Evolutionary conservation across 2,888 invertebrate genomes (phyloP).

Genomic region (Alloplasta piceator): DNA sequence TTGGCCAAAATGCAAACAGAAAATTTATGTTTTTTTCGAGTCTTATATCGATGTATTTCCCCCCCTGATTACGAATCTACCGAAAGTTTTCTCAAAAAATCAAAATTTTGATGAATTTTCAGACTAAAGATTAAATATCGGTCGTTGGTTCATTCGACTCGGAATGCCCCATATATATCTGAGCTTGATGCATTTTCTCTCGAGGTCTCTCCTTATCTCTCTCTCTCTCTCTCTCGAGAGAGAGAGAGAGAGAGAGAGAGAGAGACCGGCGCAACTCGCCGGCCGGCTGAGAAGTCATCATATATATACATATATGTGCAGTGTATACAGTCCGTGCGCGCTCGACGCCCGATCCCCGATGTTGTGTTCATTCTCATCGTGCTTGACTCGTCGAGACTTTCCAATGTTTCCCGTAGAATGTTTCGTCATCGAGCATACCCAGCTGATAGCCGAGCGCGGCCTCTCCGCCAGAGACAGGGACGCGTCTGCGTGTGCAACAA

Average conservation of each 20-base stretch:
- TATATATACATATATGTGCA: background rate
- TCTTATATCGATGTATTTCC: no score
- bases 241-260: no score
- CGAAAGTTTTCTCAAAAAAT: no score
- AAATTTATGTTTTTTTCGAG: no score
- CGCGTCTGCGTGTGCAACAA: background rate
- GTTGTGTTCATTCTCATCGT: conserved; percentile 8
- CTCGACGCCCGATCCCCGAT: conserved; percentile 31
- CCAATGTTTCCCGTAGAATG: conserved; percentile 54
- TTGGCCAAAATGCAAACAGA: no score
- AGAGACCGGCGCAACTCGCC: conserved; percentile 25
- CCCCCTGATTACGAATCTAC: no score
- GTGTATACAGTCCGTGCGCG: no score
- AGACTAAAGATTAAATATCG: no score
- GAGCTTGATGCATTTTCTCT: no score
- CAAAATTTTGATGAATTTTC: no score
- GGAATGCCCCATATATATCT: no score
- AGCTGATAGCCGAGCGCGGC: conserved; percentile 55
- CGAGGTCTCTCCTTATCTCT: background rate
- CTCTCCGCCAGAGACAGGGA: conserved; percentile 23
- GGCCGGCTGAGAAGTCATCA: conserved; percentile 50
- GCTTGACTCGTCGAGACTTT: conserved; percentile 53
- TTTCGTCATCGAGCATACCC: conserved; percentile 65
- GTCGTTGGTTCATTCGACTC: no score
- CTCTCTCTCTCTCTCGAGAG: background rate